Evolutionary conservation across 2,888 invertebrate species (phyloP), one percentile per base, ranked within the genome.

Genomic region (Eilema caniola): DNA sequence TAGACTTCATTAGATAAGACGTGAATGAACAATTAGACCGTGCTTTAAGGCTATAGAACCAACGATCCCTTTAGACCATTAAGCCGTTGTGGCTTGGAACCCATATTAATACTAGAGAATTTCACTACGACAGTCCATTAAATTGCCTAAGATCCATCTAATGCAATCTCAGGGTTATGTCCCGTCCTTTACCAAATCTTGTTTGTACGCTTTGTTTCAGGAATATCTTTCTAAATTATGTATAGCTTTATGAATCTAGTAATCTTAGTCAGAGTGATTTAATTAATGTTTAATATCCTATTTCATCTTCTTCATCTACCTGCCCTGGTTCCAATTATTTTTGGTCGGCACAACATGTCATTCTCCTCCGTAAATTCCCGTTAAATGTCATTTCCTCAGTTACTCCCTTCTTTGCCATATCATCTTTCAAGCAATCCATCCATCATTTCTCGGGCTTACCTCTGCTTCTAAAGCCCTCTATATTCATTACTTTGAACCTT

Each of bases 31-130:
- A 56, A 33, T 33, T 25, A 41, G n/a, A 47, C n/a, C 41, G 60
- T 25, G 11, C 11, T 66, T 41, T 41, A 66, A 66, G 25, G 59
- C 14, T 60, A 53, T 53, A 53, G 25, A 47, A 23, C 28, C 60
- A 25, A 28, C 41, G 33, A 33, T 62, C 62, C 62, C 62, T 37
- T 25, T 20, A 66, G 59, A 62, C 67, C 62, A 31, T 62, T 67
- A 23, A 67, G 47, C 53, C 62, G 8, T 53, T 67, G 67, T 56
- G 67, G 56, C 33, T 67, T 67, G 41, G 37, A 33, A 62, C 67
- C 56, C 61, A 67, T 53, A 67, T 67, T 61, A 67, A 67, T 61
- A 47, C 47, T 41, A 16, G 28, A 23, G 67, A 56, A 67, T 37
- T 67, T 62, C 62, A 62, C 67, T 7, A 14, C 23, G 67, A 62